A percentile compares a stretch with the other conserved stretches of the same genome.
Conservation (phyloP, 2,888 invertebrate genomes). For the Tipula unca region DNA sequence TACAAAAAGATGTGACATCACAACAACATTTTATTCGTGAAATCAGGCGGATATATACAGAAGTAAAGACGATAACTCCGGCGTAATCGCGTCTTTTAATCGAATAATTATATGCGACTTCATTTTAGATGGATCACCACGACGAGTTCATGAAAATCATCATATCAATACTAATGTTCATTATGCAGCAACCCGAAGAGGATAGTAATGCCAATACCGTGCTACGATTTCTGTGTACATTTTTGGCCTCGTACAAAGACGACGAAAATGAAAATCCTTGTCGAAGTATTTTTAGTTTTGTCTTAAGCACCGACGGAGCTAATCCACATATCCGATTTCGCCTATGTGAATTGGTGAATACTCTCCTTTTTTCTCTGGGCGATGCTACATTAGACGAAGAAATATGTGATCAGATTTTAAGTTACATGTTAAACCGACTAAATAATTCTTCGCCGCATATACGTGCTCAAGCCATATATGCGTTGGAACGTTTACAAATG, state of each 20-base stretch:
- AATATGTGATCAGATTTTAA: slow-evolving; percentile 61
- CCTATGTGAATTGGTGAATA: slow-evolving; percentile 68
- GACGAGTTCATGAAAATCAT: slow-evolving; percentile 55
- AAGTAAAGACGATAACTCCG: too few species aligned
- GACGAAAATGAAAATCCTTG: slow-evolving; percentile 40
- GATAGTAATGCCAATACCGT: slow-evolving; percentile 60
- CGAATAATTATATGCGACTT: slow-evolving; percentile 21
- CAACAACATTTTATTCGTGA: slow-evolving; percentile 56
- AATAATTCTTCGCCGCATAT: slow-evolving; percentile 60
- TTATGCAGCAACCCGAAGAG: slow-evolving; percentile 57
- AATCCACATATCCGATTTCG: slow-evolving; percentile 55
- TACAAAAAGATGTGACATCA: slow-evolving; percentile 54
- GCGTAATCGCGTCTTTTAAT: too few species aligned
- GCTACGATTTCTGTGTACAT: slow-evolving; percentile 62
- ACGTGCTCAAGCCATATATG: slow-evolving; percentile 68
- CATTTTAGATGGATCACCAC: slow-evolving; percentile 46
- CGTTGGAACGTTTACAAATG: slow-evolving; percentile 72
- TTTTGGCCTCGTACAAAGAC: slow-evolving; percentile 52
- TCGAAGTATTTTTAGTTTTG: slow-evolving; percentile 33
- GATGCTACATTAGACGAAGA: slow-evolving; percentile 69
- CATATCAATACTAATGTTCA: slow-evolving; percentile 52
- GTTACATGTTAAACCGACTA: slow-evolving; percentile 49
- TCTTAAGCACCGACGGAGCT: slow-evolving; percentile 40
- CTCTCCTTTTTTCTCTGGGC: slow-evolving; percentile 63
- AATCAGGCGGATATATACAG: slow-evolving; percentile 51